Conservation (phyloP, 2,797 vertebrate genomes). For the Micropoecilia bifurca region DNA sequence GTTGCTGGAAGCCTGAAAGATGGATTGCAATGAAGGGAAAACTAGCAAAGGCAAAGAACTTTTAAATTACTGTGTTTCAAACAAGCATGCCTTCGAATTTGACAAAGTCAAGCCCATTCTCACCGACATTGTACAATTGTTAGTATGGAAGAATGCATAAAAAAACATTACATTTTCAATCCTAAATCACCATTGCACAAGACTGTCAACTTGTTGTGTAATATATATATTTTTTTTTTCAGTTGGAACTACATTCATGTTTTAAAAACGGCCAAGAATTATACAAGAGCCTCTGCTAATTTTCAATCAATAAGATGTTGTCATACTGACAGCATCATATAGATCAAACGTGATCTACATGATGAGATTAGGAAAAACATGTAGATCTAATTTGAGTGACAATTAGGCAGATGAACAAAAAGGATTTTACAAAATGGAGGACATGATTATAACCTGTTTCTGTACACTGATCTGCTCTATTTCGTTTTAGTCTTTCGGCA, state of each 20-base stretch:
- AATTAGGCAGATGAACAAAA: constrained; percentile 50
- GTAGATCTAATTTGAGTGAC: constrained; percentile 49
- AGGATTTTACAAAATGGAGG: constrained; percentile 29
- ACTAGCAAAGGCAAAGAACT: constrained; percentile 61
- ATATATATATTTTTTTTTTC: constrained; percentile 11
- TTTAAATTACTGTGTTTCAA: constrained; percentile 69
- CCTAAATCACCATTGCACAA: constrained; percentile 2
- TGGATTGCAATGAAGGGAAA: constrained; percentile 64
- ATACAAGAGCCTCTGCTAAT: constrained; percentile 36
- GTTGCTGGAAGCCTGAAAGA: constrained; percentile 50
- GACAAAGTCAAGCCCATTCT: constrained; percentile 37
- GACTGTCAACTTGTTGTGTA: constrained; percentile 35
- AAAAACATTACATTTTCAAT: constrained; percentile 17
- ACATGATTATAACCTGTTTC: constrained; percentile 40
- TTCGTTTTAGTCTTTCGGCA: constrained; percentile 19
- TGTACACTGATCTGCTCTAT: constrained; percentile 17
- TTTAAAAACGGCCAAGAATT: constrained; percentile 56
- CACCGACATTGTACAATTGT: constrained; percentile 30
- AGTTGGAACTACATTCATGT: constrained; percentile 41
- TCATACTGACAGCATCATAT: no score
- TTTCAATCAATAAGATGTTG: constrained; percentile 44
- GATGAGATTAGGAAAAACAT: constrained; percentile 22
- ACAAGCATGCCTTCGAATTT: constrained; percentile 54
- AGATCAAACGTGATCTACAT: no score
- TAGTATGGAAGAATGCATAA: constrained; percentile 4